Evolutionary conservation across 2,797 vertebrate species (phyloP).

Genomic region (Enteromius paludinosus): DNA sequence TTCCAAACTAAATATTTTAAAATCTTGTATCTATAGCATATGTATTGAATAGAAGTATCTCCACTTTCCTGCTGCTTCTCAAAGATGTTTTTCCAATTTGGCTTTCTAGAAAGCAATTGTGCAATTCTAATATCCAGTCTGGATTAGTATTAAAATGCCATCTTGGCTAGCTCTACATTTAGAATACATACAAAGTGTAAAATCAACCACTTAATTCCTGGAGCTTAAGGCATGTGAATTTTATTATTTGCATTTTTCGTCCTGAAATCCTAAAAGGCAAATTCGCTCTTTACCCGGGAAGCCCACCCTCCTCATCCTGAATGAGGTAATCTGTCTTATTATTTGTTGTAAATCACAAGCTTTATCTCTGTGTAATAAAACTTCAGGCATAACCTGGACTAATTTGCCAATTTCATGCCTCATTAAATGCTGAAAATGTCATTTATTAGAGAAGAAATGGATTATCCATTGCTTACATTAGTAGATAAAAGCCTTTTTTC

Average conservation of each 20-base stretch:
- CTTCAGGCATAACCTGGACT: constrained; percentile 49
- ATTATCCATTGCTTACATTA: constrained; percentile 47
- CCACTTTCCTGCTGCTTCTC: background rate
- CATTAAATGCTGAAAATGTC: constrained; percentile 54
- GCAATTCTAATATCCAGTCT: background rate
- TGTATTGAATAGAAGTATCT: background rate
- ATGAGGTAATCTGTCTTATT: constrained; percentile 45
- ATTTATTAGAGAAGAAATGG: constrained; percentile 48
- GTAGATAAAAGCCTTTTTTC: constrained; percentile 26
- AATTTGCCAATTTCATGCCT: constrained; percentile 60
- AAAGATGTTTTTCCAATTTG: background rate
- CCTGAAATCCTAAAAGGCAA: constrained; percentile 21
- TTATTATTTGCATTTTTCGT: constrained; percentile 19
- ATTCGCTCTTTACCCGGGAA: constrained; percentile 11
- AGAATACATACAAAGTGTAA: constrained; percentile 18
- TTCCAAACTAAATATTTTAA: background rate
- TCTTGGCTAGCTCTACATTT: constrained; percentile 12
- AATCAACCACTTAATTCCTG: constrained; percentile 3
- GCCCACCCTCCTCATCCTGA: constrained; percentile 32
- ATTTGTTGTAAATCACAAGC: constrained; percentile 48
- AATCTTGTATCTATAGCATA: background rate
- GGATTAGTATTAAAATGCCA: constrained; percentile 1
- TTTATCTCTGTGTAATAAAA: constrained; percentile 50
- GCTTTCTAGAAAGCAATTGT: constrained; percentile 12
- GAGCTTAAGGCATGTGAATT: constrained; percentile 4